Evolutionary conservation across 2,113 vertebrate genomes (phyloP).

Genomic region (Brachirus orientalis): DNA sequence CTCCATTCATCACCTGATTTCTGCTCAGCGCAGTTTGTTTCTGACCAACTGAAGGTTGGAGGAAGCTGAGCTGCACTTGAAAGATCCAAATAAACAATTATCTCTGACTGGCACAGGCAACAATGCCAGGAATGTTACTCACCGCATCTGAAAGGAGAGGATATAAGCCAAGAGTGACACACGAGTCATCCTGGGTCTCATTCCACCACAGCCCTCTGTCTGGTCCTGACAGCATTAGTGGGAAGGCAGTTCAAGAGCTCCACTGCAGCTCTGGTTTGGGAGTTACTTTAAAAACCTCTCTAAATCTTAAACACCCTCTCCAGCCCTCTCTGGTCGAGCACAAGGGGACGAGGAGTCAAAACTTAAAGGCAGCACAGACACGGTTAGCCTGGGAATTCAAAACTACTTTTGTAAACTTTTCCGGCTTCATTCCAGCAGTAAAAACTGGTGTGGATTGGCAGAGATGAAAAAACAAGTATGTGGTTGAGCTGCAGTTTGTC

Average conservation of each 20-base stretch:
- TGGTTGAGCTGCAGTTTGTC: constrained; percentile 62
- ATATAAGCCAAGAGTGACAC: constrained; percentile 48
- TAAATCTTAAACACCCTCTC: constrained; percentile 23
- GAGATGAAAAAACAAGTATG: constrained; percentile 72
- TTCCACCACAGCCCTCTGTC: constrained; percentile 36
- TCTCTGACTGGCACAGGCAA: constrained; percentile 54
- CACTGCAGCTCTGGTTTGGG: constrained; percentile 25
- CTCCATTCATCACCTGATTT: constrained; percentile 58
- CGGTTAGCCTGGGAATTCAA: constrained; percentile 78
- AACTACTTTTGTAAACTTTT: constrained; percentile 57
- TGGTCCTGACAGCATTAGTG: constrained; percentile 52
- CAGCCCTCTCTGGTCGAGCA: constrained; percentile 51
- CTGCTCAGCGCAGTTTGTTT: constrained; percentile 58
- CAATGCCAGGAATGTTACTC: constrained; percentile 68
- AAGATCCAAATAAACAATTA: constrained; percentile 80
- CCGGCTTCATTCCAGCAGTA: constrained; percentile 69
- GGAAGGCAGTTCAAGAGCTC: constrained; percentile 37
- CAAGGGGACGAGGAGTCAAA: constrained; percentile 63
- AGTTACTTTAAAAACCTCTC: constrained; percentile 48
- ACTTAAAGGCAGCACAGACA: constrained; percentile 73
- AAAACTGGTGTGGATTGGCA: constrained; percentile 69
- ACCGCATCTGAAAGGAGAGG: constrained; percentile 9
- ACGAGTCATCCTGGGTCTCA: constrained; percentile 58
- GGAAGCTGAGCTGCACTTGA: constrained; percentile 50
- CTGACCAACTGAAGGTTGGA: constrained; percentile 51